phyloP scores from a whole-genome alignment of 2,113 vertebrate species.

The Apeltes quadracus region DNA sequence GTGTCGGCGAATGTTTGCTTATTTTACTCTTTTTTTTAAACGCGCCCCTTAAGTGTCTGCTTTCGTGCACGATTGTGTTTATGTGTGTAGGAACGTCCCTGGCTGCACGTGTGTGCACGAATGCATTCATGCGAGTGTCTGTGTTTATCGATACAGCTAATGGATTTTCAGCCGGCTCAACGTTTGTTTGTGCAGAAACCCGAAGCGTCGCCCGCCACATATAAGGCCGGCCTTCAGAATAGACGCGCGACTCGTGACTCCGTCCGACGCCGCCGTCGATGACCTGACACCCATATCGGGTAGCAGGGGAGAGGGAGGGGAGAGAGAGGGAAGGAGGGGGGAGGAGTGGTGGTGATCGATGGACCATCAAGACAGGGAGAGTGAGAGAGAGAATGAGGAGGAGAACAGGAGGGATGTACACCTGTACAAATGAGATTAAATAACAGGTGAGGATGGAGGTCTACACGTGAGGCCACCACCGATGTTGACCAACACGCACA shows the following conservation, averaged over 20 bases:
- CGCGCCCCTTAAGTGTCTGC: conserved; percentile 6
- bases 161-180: conserved; percentile 74
- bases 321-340: background rate
- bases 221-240: conserved; percentile 74
- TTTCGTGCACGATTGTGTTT: conserved; percentile 1
- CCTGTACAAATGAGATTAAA: conserved; percentile 33
- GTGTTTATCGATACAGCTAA: conserved; percentile 79
- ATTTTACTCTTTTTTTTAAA: conserved; percentile 6
- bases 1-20: conserved; percentile 1
- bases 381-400: background rate
- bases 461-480: conserved; percentile 32
- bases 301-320: conserved; percentile 11
- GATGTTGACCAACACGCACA: conserved; percentile 22
- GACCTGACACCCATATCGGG: conserved; percentile 75
- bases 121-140: conserved; percentile 35
- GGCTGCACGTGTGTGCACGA: conserved; percentile 27
- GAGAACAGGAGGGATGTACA: background rate
- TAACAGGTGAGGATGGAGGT: conserved; percentile 24
- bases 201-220: conserved; percentile 66
- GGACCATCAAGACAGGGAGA: conserved; percentile 25
- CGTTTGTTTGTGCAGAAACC: conserved; percentile 80
- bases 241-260: conserved; percentile 78
- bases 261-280: conserved; percentile 68
- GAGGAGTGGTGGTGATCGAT: conserved; percentile 53
- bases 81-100: conserved; percentile 23